A percentile compares a stretch with the other conserved stretches of the same genome.
These are phyloP conservation scores for Lacerta agilis DNA, from an alignment of 2,797 vertebrate species.

Conservation along the genomic window DNA sequence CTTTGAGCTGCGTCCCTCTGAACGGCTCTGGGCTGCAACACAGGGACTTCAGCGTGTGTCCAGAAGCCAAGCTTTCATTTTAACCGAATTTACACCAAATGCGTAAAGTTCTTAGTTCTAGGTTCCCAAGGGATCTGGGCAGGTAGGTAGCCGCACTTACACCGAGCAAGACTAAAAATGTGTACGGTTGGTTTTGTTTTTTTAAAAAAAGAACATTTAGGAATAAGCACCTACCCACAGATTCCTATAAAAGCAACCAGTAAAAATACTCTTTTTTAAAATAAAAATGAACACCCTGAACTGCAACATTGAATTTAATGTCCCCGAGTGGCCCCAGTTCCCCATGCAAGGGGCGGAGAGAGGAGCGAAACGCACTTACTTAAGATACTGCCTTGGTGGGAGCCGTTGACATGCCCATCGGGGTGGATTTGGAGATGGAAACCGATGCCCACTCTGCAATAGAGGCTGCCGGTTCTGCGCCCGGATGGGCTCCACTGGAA, in stretches of 20 bases:
- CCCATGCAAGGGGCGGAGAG: neutral
- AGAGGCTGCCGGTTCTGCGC: slow-evolving; percentile 92
- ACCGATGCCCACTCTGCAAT: slow-evolving; percentile 95
- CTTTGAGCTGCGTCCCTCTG: neutral
- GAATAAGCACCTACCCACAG: neutral
- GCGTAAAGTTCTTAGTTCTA: neutral
- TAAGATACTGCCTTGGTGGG: slow-evolving; percentile 89
- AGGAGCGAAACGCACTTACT: slow-evolving; percentile 82
- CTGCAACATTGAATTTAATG: too few relatives aligned
- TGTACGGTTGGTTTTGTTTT: neutral
- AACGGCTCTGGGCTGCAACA: neutral
- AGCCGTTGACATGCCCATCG: slow-evolving; percentile 95
- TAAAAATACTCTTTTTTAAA: neutral
- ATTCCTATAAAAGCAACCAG: too few relatives aligned
- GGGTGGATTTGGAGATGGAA: slow-evolving; percentile 97
- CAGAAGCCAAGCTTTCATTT: neutral
- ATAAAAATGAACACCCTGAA: neutral
- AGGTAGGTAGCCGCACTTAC: too few relatives aligned
- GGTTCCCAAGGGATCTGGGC: neutral
- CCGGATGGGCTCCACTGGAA: slow-evolving; percentile 84
- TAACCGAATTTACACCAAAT: too few relatives aligned
- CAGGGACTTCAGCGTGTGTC: neutral
- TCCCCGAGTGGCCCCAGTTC: fast-evolving
- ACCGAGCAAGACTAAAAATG: neutral
- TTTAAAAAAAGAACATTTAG: neutral